Base-by-base conservation (phyloP, 1,140 invertebrate genomes). In the Nylanderia fulva region DNA sequence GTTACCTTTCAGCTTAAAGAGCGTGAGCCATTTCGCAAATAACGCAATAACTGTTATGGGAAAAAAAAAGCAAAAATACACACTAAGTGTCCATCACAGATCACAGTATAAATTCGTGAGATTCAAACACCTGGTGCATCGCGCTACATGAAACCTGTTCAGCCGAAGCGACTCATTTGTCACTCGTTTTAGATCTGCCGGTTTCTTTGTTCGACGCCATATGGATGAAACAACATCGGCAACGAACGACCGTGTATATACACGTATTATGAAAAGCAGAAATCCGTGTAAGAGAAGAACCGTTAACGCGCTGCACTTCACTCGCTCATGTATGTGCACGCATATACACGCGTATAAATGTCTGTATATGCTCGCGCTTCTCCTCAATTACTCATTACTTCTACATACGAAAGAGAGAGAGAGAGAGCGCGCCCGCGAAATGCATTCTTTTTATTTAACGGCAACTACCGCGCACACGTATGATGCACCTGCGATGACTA, bases 401-500 rank as follows among this genome's bases (percentile, higher is more conserved):
- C 72, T 36, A 58, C 45, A 48, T 48, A 48, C 56, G 56, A n/a
- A n/a, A n/a, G n/a, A n/a, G n/a, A n/a, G n/a, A n/a, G n/a, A n/a
- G n/a, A n/a, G n/a, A 42, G 80, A 15, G 63, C 63, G 29, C 42
- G 24, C 27, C 63, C 48, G 54, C 64, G 64, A 85, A n/a, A 64
- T 63, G 75, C 29, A 29, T 66, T 75, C 75, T 80, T 88, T 88
- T 88, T 85, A 82, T 85, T 33, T 88, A 88, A 88, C 86, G 75
- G 86, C 45, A 60, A 85, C 52, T 79, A 72, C 54, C 52, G 79
- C 45, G 60, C 85, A 64, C 83, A 85, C 86, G 42, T 56, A 87
- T 63, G 86, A 71, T 74, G 84, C 87, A 88, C 83, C 87, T 88
- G 86, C 56, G 86, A 88, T 88, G 83, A 88, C 86, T 88, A 88